phyloP scores from a whole-genome alignment of 2,888 invertebrate species.

The Meliscaeva auricollis region DNA sequence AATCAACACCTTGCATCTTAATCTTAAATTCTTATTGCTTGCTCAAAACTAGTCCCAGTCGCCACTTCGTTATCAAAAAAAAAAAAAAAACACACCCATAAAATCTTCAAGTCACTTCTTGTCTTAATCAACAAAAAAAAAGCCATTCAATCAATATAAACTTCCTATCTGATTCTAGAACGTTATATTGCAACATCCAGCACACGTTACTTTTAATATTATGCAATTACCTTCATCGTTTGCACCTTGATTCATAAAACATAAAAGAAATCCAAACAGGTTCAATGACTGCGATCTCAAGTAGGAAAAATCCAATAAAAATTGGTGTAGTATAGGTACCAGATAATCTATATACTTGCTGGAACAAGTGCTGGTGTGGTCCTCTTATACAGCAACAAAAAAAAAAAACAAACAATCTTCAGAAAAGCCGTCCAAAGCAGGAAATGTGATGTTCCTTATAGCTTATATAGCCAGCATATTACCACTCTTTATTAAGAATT shows the following conservation, averaged over 20 bases:
- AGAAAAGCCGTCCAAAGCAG: conserved; percentile 54
- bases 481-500: conserved; percentile 14
- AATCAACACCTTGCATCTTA: no score
- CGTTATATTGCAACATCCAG: neutral
- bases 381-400: conserved; percentile 22
- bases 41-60: neutral
- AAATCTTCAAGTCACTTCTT: no score
- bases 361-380: conserved; percentile 23
- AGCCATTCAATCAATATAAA: conserved; percentile 9
- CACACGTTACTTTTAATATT: conserved; percentile 8
- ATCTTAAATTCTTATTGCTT: neutral
- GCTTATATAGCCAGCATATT: neutral
- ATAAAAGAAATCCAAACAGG: conserved; percentile 33
- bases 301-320: conserved; percentile 2
- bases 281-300: conserved; percentile 45
- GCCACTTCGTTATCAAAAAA: neutral
- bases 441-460: conserved; percentile 28
- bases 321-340: neutral
- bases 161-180: conserved; percentile 26
- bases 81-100: no score
- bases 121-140: conserved; percentile 15
- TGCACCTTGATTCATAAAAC: conserved; percentile 25
- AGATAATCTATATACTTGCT: neutral
- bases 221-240: conserved; percentile 50
- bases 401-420: neutral